Conservation (phyloP, 92 coral and sea anemone genomes). For the Pocillopora meandrina region DNA sequence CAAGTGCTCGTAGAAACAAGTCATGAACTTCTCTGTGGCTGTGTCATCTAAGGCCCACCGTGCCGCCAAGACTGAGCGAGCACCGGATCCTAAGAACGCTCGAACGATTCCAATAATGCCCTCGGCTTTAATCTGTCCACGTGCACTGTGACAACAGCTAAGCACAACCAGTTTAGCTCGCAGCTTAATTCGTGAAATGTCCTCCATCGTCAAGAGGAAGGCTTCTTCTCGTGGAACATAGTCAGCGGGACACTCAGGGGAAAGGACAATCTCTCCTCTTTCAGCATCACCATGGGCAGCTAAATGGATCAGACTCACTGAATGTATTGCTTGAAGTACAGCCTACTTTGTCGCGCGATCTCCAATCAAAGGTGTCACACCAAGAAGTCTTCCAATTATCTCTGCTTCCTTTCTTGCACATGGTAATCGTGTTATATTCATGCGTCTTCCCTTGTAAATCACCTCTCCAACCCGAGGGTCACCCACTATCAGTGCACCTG, state of each 20-base stretch:
- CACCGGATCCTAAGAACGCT: conserved; percentile 11
- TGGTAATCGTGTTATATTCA: neutral
- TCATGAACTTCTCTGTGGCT: neutral
- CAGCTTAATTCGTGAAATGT: neutral
- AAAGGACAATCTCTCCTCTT: conserved; percentile 9
- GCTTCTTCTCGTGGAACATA: neutral
- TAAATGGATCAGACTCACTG: neutral
- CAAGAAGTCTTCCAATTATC: neutral
- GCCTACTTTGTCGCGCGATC: neutral
- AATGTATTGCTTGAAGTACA: neutral
- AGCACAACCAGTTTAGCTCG: neutral
- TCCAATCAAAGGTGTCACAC: neutral
- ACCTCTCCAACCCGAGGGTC: conserved; percentile 18
- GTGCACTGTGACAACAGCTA: conserved; percentile 3
- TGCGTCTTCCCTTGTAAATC: neutral
- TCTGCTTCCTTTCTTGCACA: neutral
- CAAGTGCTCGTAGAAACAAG: neutral
- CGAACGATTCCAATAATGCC: neutral
- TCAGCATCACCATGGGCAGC: neutral
- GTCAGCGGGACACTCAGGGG: neutral
- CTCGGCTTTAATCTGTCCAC: neutral
- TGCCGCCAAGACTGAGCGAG: conserved; percentile 1
- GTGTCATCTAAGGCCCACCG: neutral
- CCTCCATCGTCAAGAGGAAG: neutral
- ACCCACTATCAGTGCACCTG: conserved; percentile 40